phyloP scores from a whole-genome alignment of 23 tunicate genomes.

The Styela plicata region DNA sequence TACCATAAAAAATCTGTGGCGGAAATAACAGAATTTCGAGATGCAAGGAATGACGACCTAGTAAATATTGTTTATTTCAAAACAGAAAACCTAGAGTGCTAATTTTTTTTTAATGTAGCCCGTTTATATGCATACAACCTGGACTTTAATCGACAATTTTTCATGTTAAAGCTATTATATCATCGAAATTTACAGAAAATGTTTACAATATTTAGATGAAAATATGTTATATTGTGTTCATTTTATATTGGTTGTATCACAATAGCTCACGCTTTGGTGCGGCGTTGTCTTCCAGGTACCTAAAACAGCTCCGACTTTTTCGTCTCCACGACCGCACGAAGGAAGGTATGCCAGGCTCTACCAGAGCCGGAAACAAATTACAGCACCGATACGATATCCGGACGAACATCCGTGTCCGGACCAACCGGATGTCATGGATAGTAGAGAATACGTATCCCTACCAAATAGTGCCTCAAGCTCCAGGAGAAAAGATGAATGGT shows the following conservation, averaged over 20 bases:
- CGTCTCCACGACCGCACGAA: constrained; percentile 72
- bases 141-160: no score
- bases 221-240: no score
- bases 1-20: constrained; percentile 73
- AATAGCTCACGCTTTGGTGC: no score
- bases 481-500: constrained; percentile 29
- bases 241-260: no score
- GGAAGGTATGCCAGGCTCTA: constrained; percentile 84
- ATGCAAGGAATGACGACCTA: constrained; percentile 46
- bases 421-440: constrained; percentile 77
- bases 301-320: constrained; percentile 44
- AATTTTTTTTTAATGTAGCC: no score
- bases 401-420: constrained; percentile 62
- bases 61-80: no score
- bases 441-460: constrained; percentile 43
- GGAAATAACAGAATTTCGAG: constrained; percentile 43
- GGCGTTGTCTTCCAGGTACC: no score
- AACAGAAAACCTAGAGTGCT: no score
- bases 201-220: no score
- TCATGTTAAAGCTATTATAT: no score
- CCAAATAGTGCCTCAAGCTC: constrained; percentile 34
- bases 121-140: no score
- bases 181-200: no score
- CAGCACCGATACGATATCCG: constrained; percentile 66
- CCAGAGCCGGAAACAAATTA: constrained; percentile 47